These are phyloP conservation scores for Pterostichus niger DNA, from an alignment of 2,888 invertebrate genomes.

Conservation along the genomic window DNA sequence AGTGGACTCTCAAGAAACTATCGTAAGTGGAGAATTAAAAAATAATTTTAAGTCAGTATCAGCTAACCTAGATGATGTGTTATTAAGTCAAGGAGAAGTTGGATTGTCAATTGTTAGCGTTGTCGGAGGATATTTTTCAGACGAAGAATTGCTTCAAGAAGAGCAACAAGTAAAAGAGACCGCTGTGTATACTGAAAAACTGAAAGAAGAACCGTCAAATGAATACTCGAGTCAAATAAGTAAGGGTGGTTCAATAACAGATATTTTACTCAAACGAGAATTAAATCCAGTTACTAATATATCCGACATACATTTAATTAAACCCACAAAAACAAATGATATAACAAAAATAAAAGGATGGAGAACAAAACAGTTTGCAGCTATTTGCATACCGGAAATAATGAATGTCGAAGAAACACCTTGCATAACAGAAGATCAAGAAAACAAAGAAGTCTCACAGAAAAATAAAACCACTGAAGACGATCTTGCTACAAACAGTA, in stretches of 20 bases:
- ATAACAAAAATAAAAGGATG: constrained; percentile 76
- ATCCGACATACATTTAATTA: constrained; percentile 68
- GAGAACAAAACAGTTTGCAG: constrained; percentile 71
- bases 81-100: constrained; percentile 68
- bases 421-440: background rate
- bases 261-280: constrained; percentile 57
- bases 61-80: constrained; percentile 32
- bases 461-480: constrained; percentile 48
- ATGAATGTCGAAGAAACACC: constrained; percentile 21
- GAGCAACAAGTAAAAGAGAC: background rate
- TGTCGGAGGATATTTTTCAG: constrained; percentile 70
- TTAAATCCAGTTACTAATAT: constrained; percentile 12
- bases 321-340: constrained; percentile 74
- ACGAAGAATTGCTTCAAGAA: constrained; percentile 60
- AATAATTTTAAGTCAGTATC: background rate
- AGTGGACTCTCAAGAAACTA: constrained; percentile 12
- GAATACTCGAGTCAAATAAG: constrained; percentile 13
- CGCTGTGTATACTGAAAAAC: constrained; percentile 3
- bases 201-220: constrained; percentile 2
- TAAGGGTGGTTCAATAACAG: constrained; percentile 54
- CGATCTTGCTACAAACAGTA: constrained; percentile 1
- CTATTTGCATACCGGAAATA: constrained; percentile 21
- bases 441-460: constrained; percentile 12
- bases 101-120: constrained; percentile 70
- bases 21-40: constrained; percentile 30